Conservation (phyloP, 2,888 invertebrate species). For the Mellilla xanthometata region DNA sequence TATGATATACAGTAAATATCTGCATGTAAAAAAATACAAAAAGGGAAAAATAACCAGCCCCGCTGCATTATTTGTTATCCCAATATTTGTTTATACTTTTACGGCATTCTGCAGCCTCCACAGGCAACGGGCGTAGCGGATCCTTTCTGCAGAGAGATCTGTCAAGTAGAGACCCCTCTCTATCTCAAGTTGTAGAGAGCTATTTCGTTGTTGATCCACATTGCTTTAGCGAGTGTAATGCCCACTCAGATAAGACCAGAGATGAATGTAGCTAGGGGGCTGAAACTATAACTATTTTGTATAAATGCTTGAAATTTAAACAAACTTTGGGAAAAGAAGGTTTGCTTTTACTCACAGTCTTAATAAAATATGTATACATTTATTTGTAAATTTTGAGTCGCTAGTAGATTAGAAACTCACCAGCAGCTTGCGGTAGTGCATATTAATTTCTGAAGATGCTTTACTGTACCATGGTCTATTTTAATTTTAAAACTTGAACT, state of each 20-base stretch:
- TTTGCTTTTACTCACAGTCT: no score
- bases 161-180: constrained; percentile 7
- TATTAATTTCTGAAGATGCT: no score
- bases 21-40: constrained; percentile 2
- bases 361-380: no score
- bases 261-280: not conserved
- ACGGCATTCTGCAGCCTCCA: no score
- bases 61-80: constrained; percentile 3
- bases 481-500: no score
- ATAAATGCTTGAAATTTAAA: not conserved
- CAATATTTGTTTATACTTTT: constrained; percentile 7
- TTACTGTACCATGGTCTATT: no score
- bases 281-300: not conserved
- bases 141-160: constrained; percentile 7
- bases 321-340: no score
- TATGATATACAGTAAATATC: no score
- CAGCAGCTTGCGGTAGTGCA: no score
- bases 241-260: constrained; percentile 49
- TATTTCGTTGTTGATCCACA: constrained; percentile 50
- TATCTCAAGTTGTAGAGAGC: constrained; percentile 28
- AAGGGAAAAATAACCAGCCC: not conserved
- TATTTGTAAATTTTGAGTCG: no score
- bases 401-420: no score
- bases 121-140: constrained; percentile 1
- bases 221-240: constrained; percentile 44